Conservation (phyloP, 2,888 invertebrate genomes). For the Epinotia nisella region DNA sequence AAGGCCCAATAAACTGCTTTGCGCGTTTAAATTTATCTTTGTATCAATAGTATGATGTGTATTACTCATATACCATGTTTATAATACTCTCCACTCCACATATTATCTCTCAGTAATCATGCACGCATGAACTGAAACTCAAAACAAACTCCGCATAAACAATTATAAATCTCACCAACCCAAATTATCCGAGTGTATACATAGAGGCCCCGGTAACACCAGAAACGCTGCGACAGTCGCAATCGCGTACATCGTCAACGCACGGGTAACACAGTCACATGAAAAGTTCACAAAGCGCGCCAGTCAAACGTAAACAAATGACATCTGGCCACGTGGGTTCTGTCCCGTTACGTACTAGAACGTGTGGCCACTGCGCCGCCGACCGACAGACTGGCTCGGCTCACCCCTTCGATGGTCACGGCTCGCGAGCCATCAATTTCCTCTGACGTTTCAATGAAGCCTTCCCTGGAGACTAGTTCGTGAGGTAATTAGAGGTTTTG, state of each 20-base stretch:
- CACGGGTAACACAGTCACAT: not conserved
- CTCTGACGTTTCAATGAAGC: constrained; percentile 81
- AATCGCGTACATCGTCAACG: constrained; percentile 44
- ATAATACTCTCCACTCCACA: too few species aligned
- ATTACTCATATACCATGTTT: too few species aligned
- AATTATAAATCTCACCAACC: constrained; percentile 58
- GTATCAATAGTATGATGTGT: too few species aligned
- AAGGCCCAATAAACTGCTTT: too few species aligned
- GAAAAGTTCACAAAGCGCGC: constrained; percentile 25
- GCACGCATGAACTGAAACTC: not conserved
- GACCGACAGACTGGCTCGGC: constrained; percentile 78
- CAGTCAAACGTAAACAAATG: constrained; percentile 31
- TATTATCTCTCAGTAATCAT: too few species aligned
- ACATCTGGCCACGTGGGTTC: constrained; percentile 63
- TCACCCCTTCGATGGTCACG: constrained; percentile 79
- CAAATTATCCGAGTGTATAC: constrained; percentile 78
- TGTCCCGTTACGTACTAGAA: constrained; percentile 68
- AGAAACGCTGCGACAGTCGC: constrained; percentile 65
- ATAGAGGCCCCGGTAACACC: constrained; percentile 69
- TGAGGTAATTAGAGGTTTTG: constrained; percentile 64
- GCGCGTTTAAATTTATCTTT: too few species aligned
- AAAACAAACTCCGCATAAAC: constrained; percentile 19
- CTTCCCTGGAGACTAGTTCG: constrained; percentile 68
- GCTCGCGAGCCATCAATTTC: constrained; percentile 80
- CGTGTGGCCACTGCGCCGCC: constrained; percentile 80